These are phyloP conservation scores for Lochmaea crataegi DNA, from an alignment of 2,888 invertebrate species.

Conservation along the genomic window DNA sequence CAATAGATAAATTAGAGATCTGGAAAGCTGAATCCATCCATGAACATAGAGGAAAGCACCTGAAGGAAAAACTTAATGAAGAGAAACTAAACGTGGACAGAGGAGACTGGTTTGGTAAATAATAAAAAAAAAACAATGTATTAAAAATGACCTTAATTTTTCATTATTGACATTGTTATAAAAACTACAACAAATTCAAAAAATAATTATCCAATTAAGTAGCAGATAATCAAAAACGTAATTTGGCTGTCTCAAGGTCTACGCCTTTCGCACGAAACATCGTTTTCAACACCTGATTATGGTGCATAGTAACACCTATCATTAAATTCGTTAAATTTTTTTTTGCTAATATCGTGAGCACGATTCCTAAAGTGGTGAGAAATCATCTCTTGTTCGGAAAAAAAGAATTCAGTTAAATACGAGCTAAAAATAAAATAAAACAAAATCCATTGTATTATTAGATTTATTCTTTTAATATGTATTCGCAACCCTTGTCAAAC, in stretches of 20 bases:
- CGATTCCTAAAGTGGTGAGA: slow-evolving; percentile 5
- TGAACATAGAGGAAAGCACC: no score
- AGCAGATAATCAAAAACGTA: slow-evolving; percentile 7
- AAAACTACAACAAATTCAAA: not conserved
- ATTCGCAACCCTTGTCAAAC: no score
- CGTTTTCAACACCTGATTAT: slow-evolving; percentile 33
- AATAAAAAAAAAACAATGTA: no score
- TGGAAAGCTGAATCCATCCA: no score
- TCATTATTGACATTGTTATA: not conserved
- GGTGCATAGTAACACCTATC: slow-evolving; percentile 18
- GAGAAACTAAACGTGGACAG: no score
- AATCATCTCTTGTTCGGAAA: not conserved
- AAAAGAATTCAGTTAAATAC: not conserved
- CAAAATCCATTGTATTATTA: no score
- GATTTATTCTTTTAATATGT: no score
- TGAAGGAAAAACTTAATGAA: no score
- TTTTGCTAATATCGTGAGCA: not conserved
- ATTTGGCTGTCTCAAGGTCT: slow-evolving; percentile 27
- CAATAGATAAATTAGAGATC: no score
- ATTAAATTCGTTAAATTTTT: slow-evolving; percentile 19
- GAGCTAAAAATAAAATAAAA: no score
- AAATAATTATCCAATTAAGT: slow-evolving; percentile 3
- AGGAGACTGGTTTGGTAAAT: no score
- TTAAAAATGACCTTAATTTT: not conserved
- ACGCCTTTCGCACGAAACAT: slow-evolving; percentile 31